phyloP scores from a whole-genome alignment of 2,888 invertebrate species.

The Amphiduros pacificus region DNA sequence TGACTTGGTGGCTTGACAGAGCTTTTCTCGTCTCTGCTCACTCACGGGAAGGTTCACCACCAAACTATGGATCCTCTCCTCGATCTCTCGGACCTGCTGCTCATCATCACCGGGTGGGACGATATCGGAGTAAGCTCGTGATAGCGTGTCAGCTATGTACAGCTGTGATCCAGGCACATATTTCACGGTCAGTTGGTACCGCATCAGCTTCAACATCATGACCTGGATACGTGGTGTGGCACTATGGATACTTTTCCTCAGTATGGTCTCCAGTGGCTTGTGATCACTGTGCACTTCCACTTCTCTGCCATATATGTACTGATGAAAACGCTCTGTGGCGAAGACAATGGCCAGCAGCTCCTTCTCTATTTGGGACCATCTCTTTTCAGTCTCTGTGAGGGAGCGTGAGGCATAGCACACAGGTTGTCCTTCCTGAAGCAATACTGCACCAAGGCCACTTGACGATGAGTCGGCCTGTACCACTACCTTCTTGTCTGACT shows the following conservation, averaged over 20 bases:
- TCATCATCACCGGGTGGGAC: too few species aligned
- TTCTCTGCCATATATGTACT: slow-evolving; percentile 16
- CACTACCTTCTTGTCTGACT: slow-evolving; percentile 5
- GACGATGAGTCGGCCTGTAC: slow-evolving; percentile 15
- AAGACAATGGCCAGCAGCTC: slow-evolving; percentile 20
- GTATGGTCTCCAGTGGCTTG: neutral
- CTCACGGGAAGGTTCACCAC: neutral
- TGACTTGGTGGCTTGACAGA: neutral
- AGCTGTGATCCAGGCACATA: neutral
- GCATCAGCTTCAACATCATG: slow-evolving; percentile 1
- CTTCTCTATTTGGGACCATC: slow-evolving; percentile 21
- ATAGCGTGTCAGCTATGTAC: neutral
- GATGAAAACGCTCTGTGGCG: slow-evolving; percentile 17
- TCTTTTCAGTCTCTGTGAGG: slow-evolving; percentile 9
- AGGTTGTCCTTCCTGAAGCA: slow-evolving; percentile 16
- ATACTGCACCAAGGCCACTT: slow-evolving; percentile 12
- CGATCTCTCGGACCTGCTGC: neutral
- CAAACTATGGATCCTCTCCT: neutral
- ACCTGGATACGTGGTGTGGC: neutral
- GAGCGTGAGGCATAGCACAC: slow-evolving; percentile 14
- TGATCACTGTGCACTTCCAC: neutral
- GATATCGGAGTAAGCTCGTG: neutral
- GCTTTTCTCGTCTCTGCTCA: neutral
- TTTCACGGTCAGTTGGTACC: neutral
- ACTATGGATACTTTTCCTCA: neutral